Base-by-base conservation (phyloP, 2,797 vertebrate species). In the Zenarchopterus dispar region DNA sequence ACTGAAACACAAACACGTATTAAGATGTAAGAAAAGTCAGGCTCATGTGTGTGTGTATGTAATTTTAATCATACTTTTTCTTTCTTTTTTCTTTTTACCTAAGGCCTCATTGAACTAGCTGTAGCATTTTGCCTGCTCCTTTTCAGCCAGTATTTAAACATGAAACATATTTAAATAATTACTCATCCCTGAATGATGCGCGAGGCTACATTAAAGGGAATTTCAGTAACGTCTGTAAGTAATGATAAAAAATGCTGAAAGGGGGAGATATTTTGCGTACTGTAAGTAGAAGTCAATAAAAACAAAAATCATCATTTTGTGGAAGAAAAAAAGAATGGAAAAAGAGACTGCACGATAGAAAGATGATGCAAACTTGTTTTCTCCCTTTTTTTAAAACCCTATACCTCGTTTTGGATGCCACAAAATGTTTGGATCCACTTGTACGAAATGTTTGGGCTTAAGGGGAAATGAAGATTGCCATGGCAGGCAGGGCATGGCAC, bases 121-220 rank as follows among this genome's bases (percentile, higher is more conserved):
- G 82, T 88, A 92, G 86, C 87, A 78, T 91, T 93, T 91, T 92
- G 91, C 91, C 90, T 92, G 91, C 80, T 90, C 82, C 75, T 80
- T 77, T 83, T 72, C 87, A 89, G 84, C 77, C 78, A 84, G 82
- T 90, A 92, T 92, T 91, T 92, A 89, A 89, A 90, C 89, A 88
- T 84, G 66, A 89, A 85, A 82, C 86, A 65, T 92, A 92, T 91
- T 90, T 89, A 88, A 90, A 90, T 88, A 85, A 88, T 84, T 81
- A 90, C 70, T 88, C 88, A 90, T 91, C 74, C 84, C 78, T 80
- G 80, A 88, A 79, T 86, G 82, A 88, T 70, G 80, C 67, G 77
- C 71, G 75, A 72, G 76, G 81, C 82, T 78, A 73, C 84, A 82
- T 91, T 83, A 87, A 83, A 85, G 65, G 75, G 89, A 89, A 82